phyloP scores from a whole-genome alignment of 2,113 vertebrate species.

The Anser cygnoides region DNA sequence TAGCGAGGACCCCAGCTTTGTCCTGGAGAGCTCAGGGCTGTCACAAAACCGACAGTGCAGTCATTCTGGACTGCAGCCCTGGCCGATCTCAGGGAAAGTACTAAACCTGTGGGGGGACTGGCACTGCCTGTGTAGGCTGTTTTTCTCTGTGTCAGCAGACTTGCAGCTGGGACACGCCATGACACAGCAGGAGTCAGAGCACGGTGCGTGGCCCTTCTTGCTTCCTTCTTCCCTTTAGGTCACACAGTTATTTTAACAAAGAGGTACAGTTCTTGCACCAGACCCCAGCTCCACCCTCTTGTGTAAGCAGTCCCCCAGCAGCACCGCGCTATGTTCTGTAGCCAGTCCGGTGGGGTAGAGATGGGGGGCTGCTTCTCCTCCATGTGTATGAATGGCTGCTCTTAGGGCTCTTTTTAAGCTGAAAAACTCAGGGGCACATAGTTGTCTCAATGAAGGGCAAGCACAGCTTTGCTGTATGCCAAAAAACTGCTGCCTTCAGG shows the following conservation, averaged over 20 bases:
- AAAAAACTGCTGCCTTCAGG: not conserved
- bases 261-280: not conserved
- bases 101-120: not conserved
- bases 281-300: not conserved
- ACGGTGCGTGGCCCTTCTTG: not conserved
- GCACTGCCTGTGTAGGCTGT: not conserved
- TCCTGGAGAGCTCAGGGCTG: not conserved
- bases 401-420: not conserved
- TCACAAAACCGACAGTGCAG: not conserved
- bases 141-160: not conserved
- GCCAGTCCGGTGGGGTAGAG: not conserved
- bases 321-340: not conserved
- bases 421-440: not conserved
- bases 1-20: not conserved
- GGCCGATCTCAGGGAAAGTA: not conserved
- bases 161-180: not conserved
- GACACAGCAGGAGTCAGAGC: not conserved
- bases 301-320: not conserved
- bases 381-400: not conserved
- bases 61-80: not conserved
- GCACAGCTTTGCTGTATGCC: not conserved
- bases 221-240: not conserved
- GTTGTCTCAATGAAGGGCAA: not conserved
- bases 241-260: not conserved
- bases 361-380: not conserved